Conservation (phyloP, 2,888 invertebrate species). For the Andrena minutula region DNA sequence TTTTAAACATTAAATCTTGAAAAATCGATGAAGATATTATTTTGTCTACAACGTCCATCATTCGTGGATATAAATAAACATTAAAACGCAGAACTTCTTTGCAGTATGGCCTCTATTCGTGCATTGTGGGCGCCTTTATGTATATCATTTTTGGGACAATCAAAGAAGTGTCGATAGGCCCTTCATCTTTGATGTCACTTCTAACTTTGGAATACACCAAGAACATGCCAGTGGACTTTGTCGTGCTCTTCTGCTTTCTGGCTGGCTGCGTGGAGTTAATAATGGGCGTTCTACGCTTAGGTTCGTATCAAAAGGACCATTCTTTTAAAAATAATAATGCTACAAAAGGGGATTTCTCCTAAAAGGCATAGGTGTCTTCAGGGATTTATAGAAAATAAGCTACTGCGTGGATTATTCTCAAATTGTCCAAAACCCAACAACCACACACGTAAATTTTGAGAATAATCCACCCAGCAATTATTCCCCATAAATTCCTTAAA, state of each 20-base stretch:
- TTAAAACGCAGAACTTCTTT: conserved; percentile 54
- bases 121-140: conserved; percentile 93
- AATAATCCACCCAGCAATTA: no score
- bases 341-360: neutral
- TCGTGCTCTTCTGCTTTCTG: conserved; percentile 91
- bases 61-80: neutral
- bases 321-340: neutral
- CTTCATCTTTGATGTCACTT: conserved; percentile 96
- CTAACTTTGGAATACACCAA: conserved; percentile 91
- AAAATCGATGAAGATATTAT: neutral
- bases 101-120: conserved; percentile 95
- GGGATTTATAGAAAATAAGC: no score
- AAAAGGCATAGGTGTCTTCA: no score
- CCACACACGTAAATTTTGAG: no score
- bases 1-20: no score
- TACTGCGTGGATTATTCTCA: no score
- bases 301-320: conserved; percentile 83
- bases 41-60: neutral
- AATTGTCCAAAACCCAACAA: no score
- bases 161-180: conserved; percentile 95
- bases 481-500: no score
- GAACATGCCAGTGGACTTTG: conserved; percentile 90
- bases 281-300: conserved; percentile 93
- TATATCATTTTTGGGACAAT: conserved; percentile 95
- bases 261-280: conserved; percentile 91